Evolutionary conservation across 2,797 vertebrate species (phyloP).

Genomic region (Smutsia gigantea): DNA sequence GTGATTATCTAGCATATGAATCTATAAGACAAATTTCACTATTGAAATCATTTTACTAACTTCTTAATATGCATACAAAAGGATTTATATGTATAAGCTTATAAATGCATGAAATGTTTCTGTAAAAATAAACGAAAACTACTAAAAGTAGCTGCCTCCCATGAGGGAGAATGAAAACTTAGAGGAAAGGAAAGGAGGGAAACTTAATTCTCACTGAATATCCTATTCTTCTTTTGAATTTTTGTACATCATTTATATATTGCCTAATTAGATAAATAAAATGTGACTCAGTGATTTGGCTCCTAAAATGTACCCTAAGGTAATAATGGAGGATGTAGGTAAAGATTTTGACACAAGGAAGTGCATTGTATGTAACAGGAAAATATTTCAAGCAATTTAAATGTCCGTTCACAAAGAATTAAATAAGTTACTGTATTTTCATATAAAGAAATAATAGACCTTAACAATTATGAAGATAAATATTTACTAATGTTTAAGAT

Average conservation of each 20-base stretch:
- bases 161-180: neutral
- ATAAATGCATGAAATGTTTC: neutral
- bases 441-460: neutral
- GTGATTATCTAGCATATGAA: neutral
- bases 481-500: neutral
- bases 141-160: neutral
- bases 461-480: neutral
- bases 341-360: neutral
- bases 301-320: neutral
- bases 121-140: neutral
- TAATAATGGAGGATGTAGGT: neutral
- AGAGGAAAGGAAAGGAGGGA: neutral
- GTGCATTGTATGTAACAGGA: neutral
- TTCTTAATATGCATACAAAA: neutral
- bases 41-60: neutral
- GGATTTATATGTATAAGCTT: neutral
- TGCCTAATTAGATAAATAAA: neutral
- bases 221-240: neutral
- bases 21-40: neutral
- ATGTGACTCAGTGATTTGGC: neutral
- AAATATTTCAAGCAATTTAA: neutral
- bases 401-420: neutral
- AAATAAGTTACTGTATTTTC: neutral
- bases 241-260: neutral
- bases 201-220: neutral